Percentiles rank a stretch among this genome's conserved stretches.
These are phyloP conservation scores for Pasiphila rectangulata DNA, from an alignment of 2,888 invertebrate species.

Conservation along the genomic window DNA sequence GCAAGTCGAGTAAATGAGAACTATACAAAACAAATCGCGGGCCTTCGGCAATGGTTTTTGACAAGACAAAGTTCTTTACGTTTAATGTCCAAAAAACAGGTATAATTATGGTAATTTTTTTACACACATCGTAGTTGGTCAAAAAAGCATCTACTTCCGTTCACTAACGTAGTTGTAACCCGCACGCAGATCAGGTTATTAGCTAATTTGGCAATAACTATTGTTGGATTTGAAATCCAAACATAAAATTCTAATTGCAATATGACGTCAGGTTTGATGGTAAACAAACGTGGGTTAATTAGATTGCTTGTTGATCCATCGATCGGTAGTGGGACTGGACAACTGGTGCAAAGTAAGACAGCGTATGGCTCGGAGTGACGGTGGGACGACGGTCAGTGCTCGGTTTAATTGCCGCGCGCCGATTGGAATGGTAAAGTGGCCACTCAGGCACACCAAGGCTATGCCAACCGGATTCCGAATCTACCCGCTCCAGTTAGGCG, in stretches of 20 bases:
- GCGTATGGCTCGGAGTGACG: conserved; percentile 38
- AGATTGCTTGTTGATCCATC: background rate
- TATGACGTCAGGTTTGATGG: background rate
- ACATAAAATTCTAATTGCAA: background rate
- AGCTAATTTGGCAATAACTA: too few relatives aligned
- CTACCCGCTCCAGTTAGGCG: conserved; percentile 74
- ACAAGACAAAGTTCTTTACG: conserved; percentile 55
- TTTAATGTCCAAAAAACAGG: conserved; percentile 35
- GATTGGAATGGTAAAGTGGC: conserved; percentile 78
- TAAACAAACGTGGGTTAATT: background rate
- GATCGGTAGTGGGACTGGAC: conserved; percentile 2
- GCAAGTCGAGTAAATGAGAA: conserved; percentile 49
- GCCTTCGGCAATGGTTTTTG: conserved; percentile 56
- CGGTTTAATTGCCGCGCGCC: conserved; percentile 66
- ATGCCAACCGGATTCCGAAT: conserved; percentile 74
- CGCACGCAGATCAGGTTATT: too few relatives aligned
- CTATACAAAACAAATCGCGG: conserved; percentile 56
- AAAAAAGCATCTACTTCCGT: conserved; percentile 17
- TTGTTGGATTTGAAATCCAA: too few relatives aligned
- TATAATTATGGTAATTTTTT: conserved; percentile 7
- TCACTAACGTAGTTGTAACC: too few relatives aligned
- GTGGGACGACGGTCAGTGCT: conserved; percentile 53
- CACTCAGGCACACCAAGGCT: conserved; percentile 74
- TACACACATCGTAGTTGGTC: conserved; percentile 4
- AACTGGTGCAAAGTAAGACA: conserved; percentile 31